Conservation (phyloP, 2,888 invertebrate species). For the Tipula vernalis region DNA sequence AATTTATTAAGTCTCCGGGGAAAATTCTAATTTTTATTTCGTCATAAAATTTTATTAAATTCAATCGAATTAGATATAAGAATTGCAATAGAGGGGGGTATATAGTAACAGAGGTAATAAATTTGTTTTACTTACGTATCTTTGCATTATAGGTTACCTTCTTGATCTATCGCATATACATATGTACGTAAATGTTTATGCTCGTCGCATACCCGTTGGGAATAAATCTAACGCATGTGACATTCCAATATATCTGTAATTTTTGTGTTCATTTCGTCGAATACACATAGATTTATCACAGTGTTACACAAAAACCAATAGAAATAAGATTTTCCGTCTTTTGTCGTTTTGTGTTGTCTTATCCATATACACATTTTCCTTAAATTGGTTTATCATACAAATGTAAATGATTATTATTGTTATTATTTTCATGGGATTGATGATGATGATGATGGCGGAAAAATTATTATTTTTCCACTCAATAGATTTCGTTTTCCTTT, state of each 20-base stretch:
- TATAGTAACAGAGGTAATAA: background rate
- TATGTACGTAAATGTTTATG: background rate
- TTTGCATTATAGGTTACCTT: background rate
- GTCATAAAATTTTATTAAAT: background rate
- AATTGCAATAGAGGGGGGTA: background rate
- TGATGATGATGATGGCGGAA: background rate
- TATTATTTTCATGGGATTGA: background rate
- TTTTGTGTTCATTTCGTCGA: background rate
- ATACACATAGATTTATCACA: background rate
- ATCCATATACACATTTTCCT: background rate
- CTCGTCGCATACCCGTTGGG: background rate
- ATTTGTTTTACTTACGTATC: background rate
- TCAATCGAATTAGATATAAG: background rate
- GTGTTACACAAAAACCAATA: background rate
- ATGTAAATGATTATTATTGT: background rate
- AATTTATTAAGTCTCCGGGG: background rate
- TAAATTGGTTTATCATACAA: background rate
- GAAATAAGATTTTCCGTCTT: background rate
- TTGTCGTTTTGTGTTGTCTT: background rate
- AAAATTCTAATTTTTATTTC: background rate
- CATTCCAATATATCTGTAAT: background rate
- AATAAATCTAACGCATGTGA: background rate
- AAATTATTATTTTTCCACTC: constrained; percentile 4
- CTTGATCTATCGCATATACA: background rate
- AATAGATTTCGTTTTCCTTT: background rate